Evolutionary conservation across 2,888 invertebrate genomes (phyloP).

Genomic region (Brachyptera risi): DNA sequence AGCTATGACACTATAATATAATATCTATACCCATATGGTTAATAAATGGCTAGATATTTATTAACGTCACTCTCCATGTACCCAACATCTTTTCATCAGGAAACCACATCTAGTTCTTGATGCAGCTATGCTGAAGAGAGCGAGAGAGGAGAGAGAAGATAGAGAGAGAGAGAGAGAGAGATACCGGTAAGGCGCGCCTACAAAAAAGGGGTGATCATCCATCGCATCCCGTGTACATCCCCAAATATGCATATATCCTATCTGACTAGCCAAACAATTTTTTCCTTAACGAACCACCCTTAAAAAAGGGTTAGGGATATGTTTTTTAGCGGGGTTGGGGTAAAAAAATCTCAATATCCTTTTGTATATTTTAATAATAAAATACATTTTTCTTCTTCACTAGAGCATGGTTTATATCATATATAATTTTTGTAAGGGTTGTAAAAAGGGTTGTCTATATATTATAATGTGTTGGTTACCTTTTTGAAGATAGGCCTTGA

Average conservation of each 20-base stretch:
- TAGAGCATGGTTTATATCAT: constrained; percentile 51
- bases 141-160: too few species aligned
- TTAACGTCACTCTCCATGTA: background rate
- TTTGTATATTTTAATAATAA: constrained; percentile 46
- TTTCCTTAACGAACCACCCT: constrained; percentile 20
- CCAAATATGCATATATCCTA: constrained; percentile 15
- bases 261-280: constrained; percentile 1
- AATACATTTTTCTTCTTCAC: constrained; percentile 50
- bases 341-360: constrained; percentile 18
- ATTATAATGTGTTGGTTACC: constrained; percentile 25
- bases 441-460: constrained; percentile 24
- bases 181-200: too few species aligned
- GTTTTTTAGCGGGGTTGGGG: background rate
- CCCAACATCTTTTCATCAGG: background rate
- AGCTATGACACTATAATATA: too few species aligned
- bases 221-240: background rate
- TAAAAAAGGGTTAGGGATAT: constrained; percentile 11
- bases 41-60: constrained; percentile 13
- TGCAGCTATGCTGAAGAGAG: too few species aligned
- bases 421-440: constrained; percentile 38
- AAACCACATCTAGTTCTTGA: background rate
- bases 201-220: background rate
- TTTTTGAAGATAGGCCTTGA: background rate
- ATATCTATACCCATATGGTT: background rate
- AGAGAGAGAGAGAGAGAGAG: too few species aligned